Percentiles rank a stretch among this genome's conserved stretches.
phyloP scores from a whole-genome alignment of 2,113 vertebrate genomes.

The Copsychus sechellarum region DNA sequence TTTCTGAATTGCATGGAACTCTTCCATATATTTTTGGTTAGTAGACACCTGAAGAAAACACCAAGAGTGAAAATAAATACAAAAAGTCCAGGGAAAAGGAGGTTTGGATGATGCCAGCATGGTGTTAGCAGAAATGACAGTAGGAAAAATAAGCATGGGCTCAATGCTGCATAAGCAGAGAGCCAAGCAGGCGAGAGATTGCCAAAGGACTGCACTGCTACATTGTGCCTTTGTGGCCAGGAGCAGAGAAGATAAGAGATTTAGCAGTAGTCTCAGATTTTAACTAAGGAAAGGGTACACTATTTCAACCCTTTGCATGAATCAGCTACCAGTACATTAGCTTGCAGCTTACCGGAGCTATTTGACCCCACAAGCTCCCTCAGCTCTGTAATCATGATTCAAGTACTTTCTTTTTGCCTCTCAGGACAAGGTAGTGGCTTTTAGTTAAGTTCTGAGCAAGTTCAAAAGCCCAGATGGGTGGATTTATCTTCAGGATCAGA shows the following conservation, averaged over 20 bases:
- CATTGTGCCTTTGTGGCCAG: not conserved
- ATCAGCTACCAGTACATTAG: not conserved
- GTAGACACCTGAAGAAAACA: not conserved
- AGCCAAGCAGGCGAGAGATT: not conserved
- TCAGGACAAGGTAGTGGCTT: not conserved
- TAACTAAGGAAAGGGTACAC: not conserved
- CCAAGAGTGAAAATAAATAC: not conserved
- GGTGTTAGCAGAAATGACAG: not conserved
- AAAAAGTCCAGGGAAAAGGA: not conserved
- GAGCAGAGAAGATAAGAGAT: not conserved
- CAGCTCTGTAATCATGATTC: not conserved
- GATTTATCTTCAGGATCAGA: not conserved
- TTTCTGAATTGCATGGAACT: constrained; percentile 47
- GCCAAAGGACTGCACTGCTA: not conserved
- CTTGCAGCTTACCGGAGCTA: not conserved
- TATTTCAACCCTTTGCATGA: not conserved
- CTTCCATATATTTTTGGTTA: constrained; percentile 46
- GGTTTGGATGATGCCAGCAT: not conserved
- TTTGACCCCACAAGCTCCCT: not conserved
- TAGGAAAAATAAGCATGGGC: not conserved
- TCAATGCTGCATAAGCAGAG: not conserved
- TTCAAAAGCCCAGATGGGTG: not conserved
- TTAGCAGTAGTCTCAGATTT: not conserved
- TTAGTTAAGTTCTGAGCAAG: not conserved
- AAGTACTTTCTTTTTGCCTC: not conserved